phyloP scores from a whole-genome alignment of 2,113 vertebrate species.

The Gymnogyps californianus region DNA sequence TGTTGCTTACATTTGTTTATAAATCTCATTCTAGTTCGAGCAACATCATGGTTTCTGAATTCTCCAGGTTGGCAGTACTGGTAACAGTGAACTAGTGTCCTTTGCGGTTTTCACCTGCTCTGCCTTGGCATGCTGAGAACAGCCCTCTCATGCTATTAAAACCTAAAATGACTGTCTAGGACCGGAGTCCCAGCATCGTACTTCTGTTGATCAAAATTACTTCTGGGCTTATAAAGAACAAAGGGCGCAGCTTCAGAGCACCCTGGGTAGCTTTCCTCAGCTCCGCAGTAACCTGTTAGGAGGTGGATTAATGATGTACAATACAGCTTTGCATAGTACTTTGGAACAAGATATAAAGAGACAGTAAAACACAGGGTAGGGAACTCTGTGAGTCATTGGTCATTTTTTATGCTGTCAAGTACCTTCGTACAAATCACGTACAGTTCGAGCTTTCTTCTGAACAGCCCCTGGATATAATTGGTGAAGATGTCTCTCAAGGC shows the following conservation, averaged over 20 bases:
- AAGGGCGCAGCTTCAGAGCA: neutral
- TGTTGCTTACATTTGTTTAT: neutral
- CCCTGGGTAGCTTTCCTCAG: neutral
- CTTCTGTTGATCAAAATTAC: neutral
- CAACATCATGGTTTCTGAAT: neutral
- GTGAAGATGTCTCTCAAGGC: conserved; percentile 44
- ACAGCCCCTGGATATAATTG: conserved; percentile 5
- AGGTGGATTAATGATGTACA: neutral
- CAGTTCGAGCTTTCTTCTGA: neutral
- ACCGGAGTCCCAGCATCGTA: neutral
- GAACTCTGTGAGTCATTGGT: neutral
- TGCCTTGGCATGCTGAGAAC: neutral
- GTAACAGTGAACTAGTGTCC: neutral
- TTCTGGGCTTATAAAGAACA: neutral
- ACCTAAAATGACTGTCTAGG: neutral
- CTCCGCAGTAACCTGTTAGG: neutral
- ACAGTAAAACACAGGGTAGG: neutral
- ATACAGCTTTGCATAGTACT: neutral
- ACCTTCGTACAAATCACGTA: neutral
- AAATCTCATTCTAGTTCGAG: neutral
- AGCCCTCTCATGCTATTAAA: neutral
- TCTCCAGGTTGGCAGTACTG: neutral
- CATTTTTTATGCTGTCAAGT: conserved; percentile 32
- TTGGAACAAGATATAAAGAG: neutral
- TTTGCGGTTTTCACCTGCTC: neutral